Base-by-base conservation (phyloP, 2,113 vertebrate genomes). In the Nannobrachium achirus region DNA sequence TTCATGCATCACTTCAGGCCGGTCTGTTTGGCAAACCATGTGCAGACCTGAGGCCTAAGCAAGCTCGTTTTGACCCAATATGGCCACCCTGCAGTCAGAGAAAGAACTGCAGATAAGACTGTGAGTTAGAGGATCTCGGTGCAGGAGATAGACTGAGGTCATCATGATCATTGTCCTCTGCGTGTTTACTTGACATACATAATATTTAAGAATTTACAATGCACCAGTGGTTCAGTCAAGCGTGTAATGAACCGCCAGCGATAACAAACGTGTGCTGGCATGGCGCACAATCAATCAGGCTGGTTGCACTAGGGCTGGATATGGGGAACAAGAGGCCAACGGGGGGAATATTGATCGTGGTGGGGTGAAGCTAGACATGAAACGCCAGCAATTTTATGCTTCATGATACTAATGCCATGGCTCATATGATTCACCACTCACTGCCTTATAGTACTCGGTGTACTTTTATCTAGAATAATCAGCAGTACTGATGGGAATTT, bases 1-100 rank as follows among this genome's bases (percentile, higher is more conserved):
- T 76, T 74, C 69, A 78, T 76, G 74, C 64, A 52, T 76, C 65
- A 61, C 15, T 15, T 14, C 8, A 1, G 16, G 8, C 18, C 50
- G 10, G 50, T 8, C 45, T 48, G 14, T 48, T 33, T 48, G 45
- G 45, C 45, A 48, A 48, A 13, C 11, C 13, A 8, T 10, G 8
- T 14, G 10, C 50, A 49, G n/a, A 49, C 48, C 15, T 15, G 18
- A 52, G 50, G 50, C 18, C 50, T 52, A 52, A 8, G 7, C 19
- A 9, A 52, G 7, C 50, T 52, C 10, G 50, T 52, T 52, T 18
- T 52, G 18, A 52, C 50, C 50, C 50, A 52, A 52, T 52, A 52
- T 52, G 50, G 50, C 50, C 14, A 19, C 50, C 18, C 50, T 0
- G 50, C 14, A 6, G 5, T 48, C 6, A 48, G 11, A 48, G 6